Conservation (phyloP, 2,888 invertebrate genomes). For the Orthosia gracilis region DNA sequence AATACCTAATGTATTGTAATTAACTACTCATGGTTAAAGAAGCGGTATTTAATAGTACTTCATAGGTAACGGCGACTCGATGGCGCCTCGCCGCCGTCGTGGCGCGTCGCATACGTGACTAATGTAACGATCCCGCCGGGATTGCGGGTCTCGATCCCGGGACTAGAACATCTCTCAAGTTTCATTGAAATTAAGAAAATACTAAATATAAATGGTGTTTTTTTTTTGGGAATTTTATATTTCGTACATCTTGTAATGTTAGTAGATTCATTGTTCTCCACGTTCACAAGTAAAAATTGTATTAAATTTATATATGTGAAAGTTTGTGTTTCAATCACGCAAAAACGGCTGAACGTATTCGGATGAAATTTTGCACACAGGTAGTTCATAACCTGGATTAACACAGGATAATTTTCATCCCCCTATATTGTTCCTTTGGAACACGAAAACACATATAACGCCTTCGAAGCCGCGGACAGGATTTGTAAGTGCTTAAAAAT, state of each 20-base stretch:
- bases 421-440: no score
- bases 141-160: slow-evolving; percentile 63
- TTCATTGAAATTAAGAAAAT: slow-evolving; percentile 20
- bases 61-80: slow-evolving; percentile 70
- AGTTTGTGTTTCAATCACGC: no score
- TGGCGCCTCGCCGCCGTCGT: slow-evolving; percentile 75
- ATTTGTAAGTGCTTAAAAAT: background rate
- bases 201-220: background rate
- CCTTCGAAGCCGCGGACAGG: no score
- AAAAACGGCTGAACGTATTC: no score
- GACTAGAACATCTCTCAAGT: slow-evolving; percentile 34
- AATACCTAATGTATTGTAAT: slow-evolving; percentile 67
- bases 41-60: slow-evolving; percentile 69
- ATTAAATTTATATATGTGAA: no score
- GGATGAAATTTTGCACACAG: no score
- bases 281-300: background rate
- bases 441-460: no score
- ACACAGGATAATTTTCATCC: no score
- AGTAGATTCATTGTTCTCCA: background rate
- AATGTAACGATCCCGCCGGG: slow-evolving; percentile 71
- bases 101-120: slow-evolving; percentile 78
- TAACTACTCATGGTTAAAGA: slow-evolving; percentile 69
- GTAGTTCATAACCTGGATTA: no score
- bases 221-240: background rate
- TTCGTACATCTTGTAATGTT: background rate